Evolutionary conservation across 2,888 invertebrate genomes (phyloP).

Genomic region (Myopa testacea): DNA sequence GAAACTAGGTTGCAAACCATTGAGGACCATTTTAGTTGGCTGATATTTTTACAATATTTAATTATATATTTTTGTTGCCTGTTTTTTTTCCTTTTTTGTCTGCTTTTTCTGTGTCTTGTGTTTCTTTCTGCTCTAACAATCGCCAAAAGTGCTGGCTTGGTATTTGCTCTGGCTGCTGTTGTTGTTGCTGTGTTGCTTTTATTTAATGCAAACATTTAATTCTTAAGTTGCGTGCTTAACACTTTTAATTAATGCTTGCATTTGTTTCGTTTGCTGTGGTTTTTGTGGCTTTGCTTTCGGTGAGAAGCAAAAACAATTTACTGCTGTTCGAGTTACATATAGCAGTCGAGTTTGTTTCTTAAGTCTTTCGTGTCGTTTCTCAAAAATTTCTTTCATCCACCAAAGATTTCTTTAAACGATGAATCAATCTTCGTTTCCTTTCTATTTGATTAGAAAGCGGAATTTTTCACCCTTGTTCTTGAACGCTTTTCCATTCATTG

Average conservation of each 20-base stretch:
- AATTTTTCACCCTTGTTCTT: too few species aligned
- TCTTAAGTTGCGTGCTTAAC: conserved; percentile 17
- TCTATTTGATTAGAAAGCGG: too few species aligned
- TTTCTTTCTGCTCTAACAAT: conserved; percentile 36
- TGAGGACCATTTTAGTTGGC: background rate
- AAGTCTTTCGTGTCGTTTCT: conserved; percentile 17
- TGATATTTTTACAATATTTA: conserved; percentile 28
- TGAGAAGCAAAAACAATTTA: background rate
- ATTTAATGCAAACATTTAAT: background rate
- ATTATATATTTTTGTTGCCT: conserved; percentile 41
- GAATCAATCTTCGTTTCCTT: too few species aligned
- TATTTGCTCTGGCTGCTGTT: background rate
- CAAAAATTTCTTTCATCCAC: background rate
- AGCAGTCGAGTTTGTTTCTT: conserved; percentile 17
- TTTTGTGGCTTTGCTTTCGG: background rate
- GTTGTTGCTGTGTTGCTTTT: background rate
- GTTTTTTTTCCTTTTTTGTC: conserved; percentile 29
- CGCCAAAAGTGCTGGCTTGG: conserved; percentile 19
- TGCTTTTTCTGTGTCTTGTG: conserved; percentile 26
- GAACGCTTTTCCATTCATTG: too few species aligned
- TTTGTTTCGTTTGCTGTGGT: background rate
- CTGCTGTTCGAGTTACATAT: background rate
- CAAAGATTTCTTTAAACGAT: too few species aligned
- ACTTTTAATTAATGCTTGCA: conserved; percentile 9
- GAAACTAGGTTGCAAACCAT: conserved; percentile 1